A percentile compares a stretch with the other conserved stretches of the same genome.
phyloP scores from a whole-genome alignment of 2,113 vertebrate genomes.

The Illadopsis cleaveri region DNA sequence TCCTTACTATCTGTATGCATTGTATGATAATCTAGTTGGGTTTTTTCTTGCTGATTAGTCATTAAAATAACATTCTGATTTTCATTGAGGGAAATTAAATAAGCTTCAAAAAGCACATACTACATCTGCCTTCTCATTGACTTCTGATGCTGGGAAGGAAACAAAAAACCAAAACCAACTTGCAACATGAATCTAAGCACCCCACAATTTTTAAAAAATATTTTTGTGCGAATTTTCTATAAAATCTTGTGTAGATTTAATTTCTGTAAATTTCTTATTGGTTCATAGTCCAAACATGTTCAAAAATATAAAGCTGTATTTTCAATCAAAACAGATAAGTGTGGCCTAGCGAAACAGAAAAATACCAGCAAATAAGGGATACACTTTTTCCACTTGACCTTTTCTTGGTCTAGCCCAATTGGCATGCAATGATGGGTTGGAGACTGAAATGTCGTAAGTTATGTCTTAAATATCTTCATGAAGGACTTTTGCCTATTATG shows the following conservation, averaged over 20 bases:
- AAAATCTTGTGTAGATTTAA: background rate
- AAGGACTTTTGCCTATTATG: background rate
- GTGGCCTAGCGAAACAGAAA: background rate
- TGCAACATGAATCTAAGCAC: background rate
- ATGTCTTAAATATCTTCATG: background rate
- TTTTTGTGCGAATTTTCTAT: background rate
- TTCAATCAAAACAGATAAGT: background rate
- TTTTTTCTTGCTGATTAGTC: background rate
- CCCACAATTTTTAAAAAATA: background rate
- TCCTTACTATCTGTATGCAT: background rate
- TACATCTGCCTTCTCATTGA: background rate
- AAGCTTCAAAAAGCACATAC: background rate
- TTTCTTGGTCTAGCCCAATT: background rate
- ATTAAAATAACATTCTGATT: background rate
- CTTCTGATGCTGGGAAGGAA: background rate
- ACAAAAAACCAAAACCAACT: background rate
- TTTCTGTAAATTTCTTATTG: background rate
- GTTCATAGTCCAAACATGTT: background rate
- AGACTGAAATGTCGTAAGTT: background rate
- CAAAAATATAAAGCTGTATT: background rate
- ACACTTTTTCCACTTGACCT: fast-evolving
- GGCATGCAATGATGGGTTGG: background rate
- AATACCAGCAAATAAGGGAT: background rate
- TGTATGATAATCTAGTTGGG: background rate
- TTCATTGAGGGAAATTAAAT: background rate